Base-by-base conservation (phyloP, 2,797 vertebrate species). In the Parambassis ranga region DNA sequence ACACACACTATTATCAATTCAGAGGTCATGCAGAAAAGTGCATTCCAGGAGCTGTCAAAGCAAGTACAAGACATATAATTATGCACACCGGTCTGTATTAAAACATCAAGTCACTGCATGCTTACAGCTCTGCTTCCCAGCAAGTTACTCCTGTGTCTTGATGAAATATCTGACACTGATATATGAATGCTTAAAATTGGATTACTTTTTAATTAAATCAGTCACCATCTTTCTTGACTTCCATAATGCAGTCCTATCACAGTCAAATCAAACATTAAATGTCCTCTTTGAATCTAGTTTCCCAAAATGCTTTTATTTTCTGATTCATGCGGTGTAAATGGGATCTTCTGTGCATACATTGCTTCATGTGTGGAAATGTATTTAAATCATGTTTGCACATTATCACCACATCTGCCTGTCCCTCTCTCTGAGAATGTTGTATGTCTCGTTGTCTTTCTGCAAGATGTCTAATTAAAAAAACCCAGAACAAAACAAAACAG, bases 401-500 rank as follows among this genome's bases (percentile, higher is more conserved):
- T 33, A 42, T 24, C 7, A 2, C 6, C 4, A 23, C 35, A 37
- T 53, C 47, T 64, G 23, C 24, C 6, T 14, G 0, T 30, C 15
- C 14, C 11, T 66, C 22, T 36, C 30, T 22, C 24, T 42, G 3
- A 43, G 28, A n/a, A 46, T 33, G 15, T 33, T 26, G 10, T 10
- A 0, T 37, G 10, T 41, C 16, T 49, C 24, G 39, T 22, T 24
- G 15, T 19, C 14, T 60, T 23, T 39, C 69, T 62, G 27, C 39
- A 42, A 63, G 57, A 65, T 37, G 42, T 44, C 51, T 65, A 35
- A 23, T 50, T 59, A 57, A 73, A 62, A 72, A n/a, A n/a, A n/a
- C n/a, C n/a, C n/a, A n/a, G n/a, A n/a, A n/a, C n/a, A n/a, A n/a
- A n/a, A n/a, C n/a, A n/a, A n/a, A 62, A 62, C 60, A 79, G 37